Base-by-base conservation (phyloP, 2,888 invertebrate species). In the Sicus ferrugineus region DNA sequence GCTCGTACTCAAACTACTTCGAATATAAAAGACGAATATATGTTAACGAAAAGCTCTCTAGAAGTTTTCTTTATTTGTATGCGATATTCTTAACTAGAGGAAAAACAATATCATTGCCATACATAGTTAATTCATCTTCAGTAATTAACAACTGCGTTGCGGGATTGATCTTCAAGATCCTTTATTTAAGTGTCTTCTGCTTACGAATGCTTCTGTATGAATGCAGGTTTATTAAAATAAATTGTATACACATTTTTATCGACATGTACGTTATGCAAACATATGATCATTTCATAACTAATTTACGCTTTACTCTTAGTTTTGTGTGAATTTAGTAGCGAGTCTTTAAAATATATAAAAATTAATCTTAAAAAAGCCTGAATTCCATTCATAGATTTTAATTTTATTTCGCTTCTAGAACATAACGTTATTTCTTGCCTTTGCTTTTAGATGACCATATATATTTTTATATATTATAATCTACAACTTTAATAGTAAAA, bases 401-500 rank as follows among this genome's bases (percentile, higher is more conserved):
- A 58, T 68, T 52, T 50, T n/a, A 7, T 68, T 68, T n/a, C n/a
- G 38, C n/a, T 62, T 61, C 52, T 68, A 61, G 26, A 68, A 68
- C 62, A 68, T 61, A 66, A 34, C 16, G 19, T 69, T 63, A 21
- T 48, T 66, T 65, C 16, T 46, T 63, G 59, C 70, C 72, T 67
- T 72, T 73, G 73, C 64, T 69, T 73, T 73, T 72, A 72, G 73
- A 73, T 75, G 71, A 69, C 72, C 71, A 73, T 72, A 73, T 72
- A 74, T 70, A 73, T 2, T 54, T 54, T 9, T 72, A 71, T 73
- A 75, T 72, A 54, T 72, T 71, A 72, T 69, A 70, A 72, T 72
- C 66, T 62, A 72, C 72, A 72, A 71, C 68, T 74, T 74, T 73
- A 75, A 74, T 59, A 31, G 46, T 70, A 70, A 70, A 65, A 69